Conservation (phyloP, 2,113 vertebrate species). For the Phyllostomus hastatus region DNA sequence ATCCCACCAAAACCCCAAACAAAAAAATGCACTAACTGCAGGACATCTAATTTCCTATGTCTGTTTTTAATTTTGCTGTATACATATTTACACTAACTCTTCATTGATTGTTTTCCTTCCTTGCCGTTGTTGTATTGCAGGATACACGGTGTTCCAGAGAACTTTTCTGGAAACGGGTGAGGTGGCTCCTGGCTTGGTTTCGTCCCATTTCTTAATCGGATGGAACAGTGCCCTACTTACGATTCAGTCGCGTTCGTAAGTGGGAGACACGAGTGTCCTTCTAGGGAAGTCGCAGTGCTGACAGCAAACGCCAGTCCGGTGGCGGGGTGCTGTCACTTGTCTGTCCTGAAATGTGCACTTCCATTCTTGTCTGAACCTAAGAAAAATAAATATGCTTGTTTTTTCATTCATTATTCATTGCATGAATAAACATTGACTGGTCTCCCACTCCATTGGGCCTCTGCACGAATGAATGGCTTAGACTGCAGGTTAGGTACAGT, state of each 20-base stretch:
- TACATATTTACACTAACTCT: conserved; percentile 39
- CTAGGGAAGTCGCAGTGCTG: not conserved
- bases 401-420: not conserved
- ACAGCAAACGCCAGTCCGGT: not conserved
- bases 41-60: conserved; percentile 36
- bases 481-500: not conserved
- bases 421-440: not conserved
- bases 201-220: conserved; percentile 39
- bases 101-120: not conserved
- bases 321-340: not conserved
- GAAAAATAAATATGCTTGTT: not conserved
- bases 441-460: not conserved
- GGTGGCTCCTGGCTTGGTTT: conserved; percentile 41
- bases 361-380: not conserved
- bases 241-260: not conserved
- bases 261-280: not conserved
- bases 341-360: not conserved
- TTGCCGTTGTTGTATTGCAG: not conserved
- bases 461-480: not conserved
- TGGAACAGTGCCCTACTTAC: conserved; percentile 12
- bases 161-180: conserved; percentile 46
- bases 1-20: conserved; percentile 4
- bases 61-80: conserved; percentile 52
- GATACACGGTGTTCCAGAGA: conserved; percentile 33
- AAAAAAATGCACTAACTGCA: conserved; percentile 6